These are phyloP conservation scores for Dorcus parallelipipedus DNA, from an alignment of 2,888 invertebrate species.

Conservation along the genomic window DNA sequence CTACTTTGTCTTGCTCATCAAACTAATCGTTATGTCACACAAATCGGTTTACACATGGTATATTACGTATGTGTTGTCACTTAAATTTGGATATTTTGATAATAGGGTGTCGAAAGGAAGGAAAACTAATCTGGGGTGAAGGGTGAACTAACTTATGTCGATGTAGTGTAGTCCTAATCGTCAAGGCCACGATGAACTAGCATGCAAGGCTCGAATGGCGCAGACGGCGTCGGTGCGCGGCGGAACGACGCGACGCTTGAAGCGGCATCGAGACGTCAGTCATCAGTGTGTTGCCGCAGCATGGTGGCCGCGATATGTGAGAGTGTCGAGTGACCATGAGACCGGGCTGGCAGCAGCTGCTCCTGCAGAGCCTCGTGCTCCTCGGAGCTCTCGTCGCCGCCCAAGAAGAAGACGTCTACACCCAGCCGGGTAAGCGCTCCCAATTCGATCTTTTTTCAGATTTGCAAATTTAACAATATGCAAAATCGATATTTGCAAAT, in stretches of 20 bases:
- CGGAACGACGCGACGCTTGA: conserved; percentile 16
- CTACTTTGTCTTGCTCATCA: too few relatives aligned
- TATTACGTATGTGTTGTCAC: too few relatives aligned
- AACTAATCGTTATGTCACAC: too few relatives aligned
- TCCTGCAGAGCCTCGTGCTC: conserved; percentile 37
- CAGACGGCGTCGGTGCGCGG: conserved; percentile 20
- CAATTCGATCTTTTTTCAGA: background rate
- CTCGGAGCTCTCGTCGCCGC: conserved; percentile 35
- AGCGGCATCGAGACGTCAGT: conserved; percentile 3
- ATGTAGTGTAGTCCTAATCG: too few relatives aligned
- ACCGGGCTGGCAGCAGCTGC: conserved; percentile 41
- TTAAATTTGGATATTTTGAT: too few relatives aligned
- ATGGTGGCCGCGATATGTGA: conserved; percentile 35
- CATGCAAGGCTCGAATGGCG: background rate
- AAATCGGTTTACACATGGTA: too few relatives aligned
- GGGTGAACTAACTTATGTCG: too few relatives aligned
- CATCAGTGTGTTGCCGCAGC: conserved; percentile 36
- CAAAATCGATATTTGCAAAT: too few relatives aligned
- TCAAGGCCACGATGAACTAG: too few relatives aligned
- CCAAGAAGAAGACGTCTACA: conserved; percentile 28
- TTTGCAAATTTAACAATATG: too few relatives aligned
- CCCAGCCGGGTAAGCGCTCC: conserved; percentile 23
- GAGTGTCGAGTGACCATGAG: conserved; percentile 41
- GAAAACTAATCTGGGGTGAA: too few relatives aligned
- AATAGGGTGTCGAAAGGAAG: too few relatives aligned